Conservation (phyloP, 1,140 invertebrate species). For the Trissolcus basalis region DNA sequence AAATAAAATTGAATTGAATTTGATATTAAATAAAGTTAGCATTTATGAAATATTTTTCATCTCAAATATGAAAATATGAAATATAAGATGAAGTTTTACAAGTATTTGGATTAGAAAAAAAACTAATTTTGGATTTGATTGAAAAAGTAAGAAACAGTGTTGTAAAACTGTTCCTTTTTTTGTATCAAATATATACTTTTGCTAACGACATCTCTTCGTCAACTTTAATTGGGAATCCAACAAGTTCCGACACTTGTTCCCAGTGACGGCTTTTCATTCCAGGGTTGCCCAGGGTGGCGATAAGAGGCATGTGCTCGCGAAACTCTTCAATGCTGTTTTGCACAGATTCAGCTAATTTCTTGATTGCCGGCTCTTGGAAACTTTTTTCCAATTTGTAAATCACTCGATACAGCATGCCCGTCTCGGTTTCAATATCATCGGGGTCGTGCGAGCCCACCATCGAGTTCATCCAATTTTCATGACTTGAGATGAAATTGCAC, state of each 20-base stretch:
- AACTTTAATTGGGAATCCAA: slow-evolving; percentile 93
- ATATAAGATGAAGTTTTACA: too few relatives aligned
- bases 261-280: slow-evolving; percentile 95
- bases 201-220: slow-evolving; percentile 89
- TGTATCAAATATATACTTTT: slow-evolving; percentile 76
- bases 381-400: slow-evolving; percentile 93
- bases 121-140: too few relatives aligned
- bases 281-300: slow-evolving; percentile 95
- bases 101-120: too few relatives aligned
- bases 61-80: too few relatives aligned
- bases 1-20: too few relatives aligned
- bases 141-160: too few relatives aligned
- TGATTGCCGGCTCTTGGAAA: slow-evolving; percentile 84
- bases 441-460: slow-evolving; percentile 91
- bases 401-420: slow-evolving; percentile 86
- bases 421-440: slow-evolving; percentile 90
- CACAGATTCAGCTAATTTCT: slow-evolving; percentile 80
- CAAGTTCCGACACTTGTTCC: slow-evolving; percentile 96
- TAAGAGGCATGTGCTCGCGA: slow-evolving; percentile 91
- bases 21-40: too few relatives aligned
- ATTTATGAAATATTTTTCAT: too few relatives aligned
- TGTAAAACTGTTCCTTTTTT: too few relatives aligned
- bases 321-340: slow-evolving; percentile 90
- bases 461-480: slow-evolving; percentile 89
- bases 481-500: slow-evolving; percentile 89